Conservation (phyloP, 2,113 vertebrate species). For the Hippocampus barbouri region DNA sequence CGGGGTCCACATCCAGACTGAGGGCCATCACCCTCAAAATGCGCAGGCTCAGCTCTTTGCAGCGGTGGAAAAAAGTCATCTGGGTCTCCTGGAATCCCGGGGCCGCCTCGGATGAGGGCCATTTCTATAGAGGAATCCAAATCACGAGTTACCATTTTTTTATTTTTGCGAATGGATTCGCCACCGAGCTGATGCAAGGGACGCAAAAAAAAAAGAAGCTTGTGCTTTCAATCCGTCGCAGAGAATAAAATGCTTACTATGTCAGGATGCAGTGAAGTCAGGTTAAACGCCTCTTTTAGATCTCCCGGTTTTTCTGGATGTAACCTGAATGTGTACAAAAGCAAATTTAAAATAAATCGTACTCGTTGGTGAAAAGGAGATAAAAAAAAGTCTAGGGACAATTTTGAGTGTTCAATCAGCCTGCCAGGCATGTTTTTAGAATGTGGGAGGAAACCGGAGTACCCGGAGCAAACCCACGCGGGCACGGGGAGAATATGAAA, state of each 20-base stretch:
- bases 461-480: no score
- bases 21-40: slow-evolving; percentile 64
- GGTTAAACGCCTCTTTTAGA: slow-evolving; percentile 73
- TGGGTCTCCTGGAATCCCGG: slow-evolving; percentile 49
- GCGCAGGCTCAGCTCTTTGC: slow-evolving; percentile 61
- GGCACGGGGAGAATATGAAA: no score
- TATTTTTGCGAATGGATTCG: background rate
- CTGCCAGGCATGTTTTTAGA: no score
- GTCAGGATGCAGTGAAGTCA: slow-evolving; percentile 26
- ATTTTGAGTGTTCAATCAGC: no score
- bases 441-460: no score
- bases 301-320: slow-evolving; percentile 64
- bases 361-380: no score
- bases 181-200: background rate
- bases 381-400: no score
- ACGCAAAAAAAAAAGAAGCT: background rate
- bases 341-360: background rate
- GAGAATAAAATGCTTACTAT: slow-evolving; percentile 52
- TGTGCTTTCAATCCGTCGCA: slow-evolving; percentile 12
- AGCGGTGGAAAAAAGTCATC: slow-evolving; percentile 58
- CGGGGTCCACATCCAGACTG: slow-evolving; percentile 57
- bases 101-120: slow-evolving; percentile 51
- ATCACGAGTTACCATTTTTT: background rate
- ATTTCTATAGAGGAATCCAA: slow-evolving; percentile 42
- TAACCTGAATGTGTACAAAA: slow-evolving; percentile 48